Conservation (phyloP, 2,797 vertebrate species). For the Cyclura pinguis region DNA sequence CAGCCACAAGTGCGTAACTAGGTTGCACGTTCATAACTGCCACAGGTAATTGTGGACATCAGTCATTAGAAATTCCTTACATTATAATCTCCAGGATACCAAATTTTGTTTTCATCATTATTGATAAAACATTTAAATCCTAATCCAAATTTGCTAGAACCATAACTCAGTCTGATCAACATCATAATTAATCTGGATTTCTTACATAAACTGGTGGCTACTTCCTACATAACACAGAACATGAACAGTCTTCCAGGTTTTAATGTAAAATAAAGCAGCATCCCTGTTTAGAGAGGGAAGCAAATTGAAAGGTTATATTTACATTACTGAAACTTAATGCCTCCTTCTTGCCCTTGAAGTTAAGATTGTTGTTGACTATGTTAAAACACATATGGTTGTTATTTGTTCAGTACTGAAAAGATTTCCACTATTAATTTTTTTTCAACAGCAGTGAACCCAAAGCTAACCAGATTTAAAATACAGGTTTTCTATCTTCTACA, state of each 20-base stretch:
- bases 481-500: neutral
- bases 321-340: neutral
- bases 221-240: neutral
- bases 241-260: neutral
- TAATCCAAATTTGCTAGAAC: no score
- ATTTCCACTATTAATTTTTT: neutral
- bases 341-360: neutral
- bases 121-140: neutral
- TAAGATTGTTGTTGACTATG: neutral
- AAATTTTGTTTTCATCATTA: neutral
- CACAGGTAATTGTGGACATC: no score
- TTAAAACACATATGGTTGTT: neutral
- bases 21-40: no score
- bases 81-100: neutral
- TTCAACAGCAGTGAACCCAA: neutral
- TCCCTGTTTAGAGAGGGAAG: neutral
- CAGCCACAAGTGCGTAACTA: no score
- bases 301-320: neutral
- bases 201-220: neutral
- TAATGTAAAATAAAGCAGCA: neutral
- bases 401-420: neutral
- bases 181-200: neutral
- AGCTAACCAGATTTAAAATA: neutral
- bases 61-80: neutral
- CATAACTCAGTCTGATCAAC: neutral